Conservation (phyloP, 35 echinoderm and acorn worm genomes). For the Hemicentrotus pulcherrimus region DNA sequence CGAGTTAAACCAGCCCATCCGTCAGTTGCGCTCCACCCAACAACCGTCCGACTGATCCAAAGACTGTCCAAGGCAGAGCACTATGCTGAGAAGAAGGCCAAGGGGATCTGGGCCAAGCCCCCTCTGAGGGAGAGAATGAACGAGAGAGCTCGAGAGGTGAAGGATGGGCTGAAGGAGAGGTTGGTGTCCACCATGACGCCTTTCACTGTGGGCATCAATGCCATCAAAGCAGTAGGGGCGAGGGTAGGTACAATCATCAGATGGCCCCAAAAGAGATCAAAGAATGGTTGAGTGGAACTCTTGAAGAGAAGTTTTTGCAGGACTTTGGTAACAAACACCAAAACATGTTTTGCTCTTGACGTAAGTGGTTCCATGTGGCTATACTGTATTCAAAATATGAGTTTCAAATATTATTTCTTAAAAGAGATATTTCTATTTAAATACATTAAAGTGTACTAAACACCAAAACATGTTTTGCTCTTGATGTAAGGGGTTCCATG, state of each 20-base stretch:
- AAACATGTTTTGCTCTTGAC: no score
- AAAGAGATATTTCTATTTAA: no score
- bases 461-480: no score
- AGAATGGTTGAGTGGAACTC: neutral
- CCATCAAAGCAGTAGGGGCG: neutral
- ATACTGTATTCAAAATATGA: no score
- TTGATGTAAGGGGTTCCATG: no score
- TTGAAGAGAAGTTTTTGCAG: neutral
- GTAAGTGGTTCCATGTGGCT: no score
- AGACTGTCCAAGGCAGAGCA: conserved; percentile 29
- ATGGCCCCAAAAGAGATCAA: neutral
- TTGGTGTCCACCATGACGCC: neutral
- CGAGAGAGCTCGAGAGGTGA: neutral
- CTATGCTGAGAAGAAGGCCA: conserved; percentile 12
- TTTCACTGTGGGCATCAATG: neutral
- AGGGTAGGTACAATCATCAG: neutral
- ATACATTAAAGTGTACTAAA: no score
- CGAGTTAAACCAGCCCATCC: neutral
- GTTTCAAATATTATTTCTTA: no score
- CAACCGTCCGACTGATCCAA: neutral
- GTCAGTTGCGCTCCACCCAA: neutral
- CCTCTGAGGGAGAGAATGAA: neutral
- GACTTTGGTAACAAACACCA: neutral
- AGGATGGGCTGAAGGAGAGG: neutral
- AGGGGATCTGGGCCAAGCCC: conserved; percentile 34